Percentiles rank a stretch among this genome's conserved stretches.
Evolutionary conservation across 2,113 vertebrate genomes (phyloP).

Genomic region (Dicentrarchus labrax): DNA sequence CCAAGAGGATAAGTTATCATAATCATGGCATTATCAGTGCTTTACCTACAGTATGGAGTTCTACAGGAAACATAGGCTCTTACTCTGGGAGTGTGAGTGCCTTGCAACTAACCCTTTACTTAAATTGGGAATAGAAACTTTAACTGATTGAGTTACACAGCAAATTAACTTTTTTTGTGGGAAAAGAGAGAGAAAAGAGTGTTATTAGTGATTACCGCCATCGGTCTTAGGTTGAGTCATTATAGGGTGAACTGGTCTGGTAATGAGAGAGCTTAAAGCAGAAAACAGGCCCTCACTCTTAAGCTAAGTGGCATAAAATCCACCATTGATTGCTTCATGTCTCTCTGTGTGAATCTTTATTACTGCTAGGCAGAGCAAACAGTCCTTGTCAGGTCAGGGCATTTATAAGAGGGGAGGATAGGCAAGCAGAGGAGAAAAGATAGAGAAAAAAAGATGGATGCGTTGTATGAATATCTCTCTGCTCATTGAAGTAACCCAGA

Average conservation of each 20-base stretch:
- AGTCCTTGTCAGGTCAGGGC: conserved; percentile 26
- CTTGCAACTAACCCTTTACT: neutral
- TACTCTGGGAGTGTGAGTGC: neutral
- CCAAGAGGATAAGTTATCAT: neutral
- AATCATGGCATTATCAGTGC: neutral
- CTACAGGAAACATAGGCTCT: neutral
- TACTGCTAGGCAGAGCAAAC: conserved; percentile 47
- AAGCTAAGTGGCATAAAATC: conserved; percentile 75
- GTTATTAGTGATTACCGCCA: conserved; percentile 61
- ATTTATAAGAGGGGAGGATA: conserved; percentile 31
- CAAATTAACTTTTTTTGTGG: conserved; percentile 53
- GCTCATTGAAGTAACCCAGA: conserved; percentile 25
- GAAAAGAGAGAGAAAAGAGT: conserved; percentile 23
- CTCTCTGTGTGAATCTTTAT: conserved; percentile 65
- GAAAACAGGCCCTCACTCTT: conserved; percentile 68
- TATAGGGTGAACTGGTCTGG: conserved; percentile 59
- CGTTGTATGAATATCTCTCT: conserved; percentile 13
- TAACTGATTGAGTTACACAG: conserved; percentile 41
- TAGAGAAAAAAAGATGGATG: conserved; percentile 18
- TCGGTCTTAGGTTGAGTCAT: conserved; percentile 67
- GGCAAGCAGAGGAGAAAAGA: neutral
- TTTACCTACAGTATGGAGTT: conserved; percentile 3
- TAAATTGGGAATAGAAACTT: conserved; percentile 5
- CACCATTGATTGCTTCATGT: conserved; percentile 67
- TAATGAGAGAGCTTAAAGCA: conserved; percentile 75